phyloP scores from a whole-genome alignment of 2,888 invertebrate genomes.

The Agrochola lychnidis region DNA sequence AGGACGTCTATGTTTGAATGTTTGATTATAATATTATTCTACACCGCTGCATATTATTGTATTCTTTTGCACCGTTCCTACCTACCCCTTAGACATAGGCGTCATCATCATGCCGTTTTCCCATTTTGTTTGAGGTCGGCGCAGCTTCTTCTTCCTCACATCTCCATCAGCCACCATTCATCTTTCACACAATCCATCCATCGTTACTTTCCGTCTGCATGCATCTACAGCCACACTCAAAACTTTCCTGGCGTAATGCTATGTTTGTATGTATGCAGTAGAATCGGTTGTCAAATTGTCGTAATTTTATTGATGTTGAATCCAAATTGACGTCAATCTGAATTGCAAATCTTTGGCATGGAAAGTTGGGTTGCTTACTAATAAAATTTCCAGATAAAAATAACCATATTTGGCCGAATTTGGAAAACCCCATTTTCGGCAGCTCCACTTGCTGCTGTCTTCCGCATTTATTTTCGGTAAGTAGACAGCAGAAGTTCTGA shows the following conservation, averaged over 20 bases:
- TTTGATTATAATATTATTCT: conserved; percentile 31
- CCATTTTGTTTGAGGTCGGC: too few species aligned
- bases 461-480: not conserved
- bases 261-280: not conserved
- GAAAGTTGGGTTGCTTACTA: not conserved
- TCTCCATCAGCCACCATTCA: not conserved
- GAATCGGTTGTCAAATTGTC: conserved; percentile 21
- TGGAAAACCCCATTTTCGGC: not conserved
- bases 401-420: not conserved
- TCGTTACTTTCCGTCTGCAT: not conserved
- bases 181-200: not conserved
- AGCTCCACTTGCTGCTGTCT: not conserved
- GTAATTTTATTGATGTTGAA: conserved; percentile 26
- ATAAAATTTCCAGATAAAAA: not conserved
- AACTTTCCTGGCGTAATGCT: conserved; percentile 1
- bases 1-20: conserved; percentile 41
- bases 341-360: conserved; percentile 33
- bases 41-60: not conserved
- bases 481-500: conserved; percentile 2
- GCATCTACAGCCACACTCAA: not conserved
- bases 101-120: not conserved
- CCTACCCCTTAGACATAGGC: too few species aligned
- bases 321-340: conserved; percentile 26
- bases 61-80: not conserved
- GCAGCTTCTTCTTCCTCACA: not conserved